Conservation (phyloP, 2,888 invertebrate genomes). For the Drosophila koepferae region DNA sequence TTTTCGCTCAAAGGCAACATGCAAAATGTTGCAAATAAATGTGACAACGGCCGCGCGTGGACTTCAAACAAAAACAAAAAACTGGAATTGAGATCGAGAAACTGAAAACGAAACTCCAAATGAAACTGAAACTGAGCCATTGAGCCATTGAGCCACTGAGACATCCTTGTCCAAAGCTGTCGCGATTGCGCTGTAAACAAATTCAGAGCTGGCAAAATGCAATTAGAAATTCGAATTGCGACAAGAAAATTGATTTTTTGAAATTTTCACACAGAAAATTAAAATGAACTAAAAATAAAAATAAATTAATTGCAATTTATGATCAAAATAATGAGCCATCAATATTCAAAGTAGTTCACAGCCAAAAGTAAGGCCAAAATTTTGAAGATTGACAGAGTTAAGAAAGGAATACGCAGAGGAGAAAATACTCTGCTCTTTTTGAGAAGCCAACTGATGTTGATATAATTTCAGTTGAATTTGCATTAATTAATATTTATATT, state of each 20-base stretch:
- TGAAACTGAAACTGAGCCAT: slow-evolving; percentile 9
- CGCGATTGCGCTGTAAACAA: neutral
- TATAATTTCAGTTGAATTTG: too few relatives aligned
- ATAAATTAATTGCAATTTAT: too few relatives aligned
- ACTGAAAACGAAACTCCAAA: neutral
- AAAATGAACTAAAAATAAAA: too few relatives aligned
- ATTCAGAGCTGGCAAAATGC: neutral
- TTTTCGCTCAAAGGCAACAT: slow-evolving; percentile 71
- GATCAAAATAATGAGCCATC: too few relatives aligned
- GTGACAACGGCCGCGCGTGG: slow-evolving; percentile 46
- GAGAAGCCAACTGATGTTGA: too few relatives aligned
- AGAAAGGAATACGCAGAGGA: too few relatives aligned
- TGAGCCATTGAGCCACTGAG: slow-evolving; percentile 6
- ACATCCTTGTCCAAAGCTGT: slow-evolving; percentile 27
- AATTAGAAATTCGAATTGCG: neutral
- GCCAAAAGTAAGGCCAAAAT: too few relatives aligned
- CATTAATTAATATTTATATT: too few relatives aligned
- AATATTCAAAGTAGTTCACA: too few relatives aligned
- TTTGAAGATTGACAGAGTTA: too few relatives aligned
- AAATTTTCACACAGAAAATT: too few relatives aligned
- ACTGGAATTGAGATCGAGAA: slow-evolving; percentile 9
- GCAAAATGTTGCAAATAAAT: slow-evolving; percentile 75
- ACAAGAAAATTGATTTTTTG: neutral
- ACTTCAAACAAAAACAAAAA: neutral
- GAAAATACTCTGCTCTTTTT: too few relatives aligned